A percentile compares a stretch with the other conserved stretches of the same genome.
phyloP scores from a whole-genome alignment of 2,888 invertebrate species.

The Synanthedon andrenaeformis region DNA sequence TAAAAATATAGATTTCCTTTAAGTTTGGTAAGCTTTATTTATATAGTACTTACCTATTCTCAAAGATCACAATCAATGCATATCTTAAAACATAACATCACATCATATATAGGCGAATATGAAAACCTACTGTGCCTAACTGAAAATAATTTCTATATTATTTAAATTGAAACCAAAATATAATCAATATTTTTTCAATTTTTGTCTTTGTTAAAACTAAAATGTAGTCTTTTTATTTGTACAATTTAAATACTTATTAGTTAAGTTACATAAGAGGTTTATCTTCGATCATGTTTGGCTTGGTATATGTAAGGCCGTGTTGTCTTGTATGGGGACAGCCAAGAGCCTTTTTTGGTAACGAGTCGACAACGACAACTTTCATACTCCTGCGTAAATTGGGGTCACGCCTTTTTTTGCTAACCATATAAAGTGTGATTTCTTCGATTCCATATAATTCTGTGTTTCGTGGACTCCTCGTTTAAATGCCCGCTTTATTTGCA shows the following conservation, averaged over 20 bases:
- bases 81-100: no score
- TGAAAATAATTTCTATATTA: no score
- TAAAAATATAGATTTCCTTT: no score
- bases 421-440: not conserved
- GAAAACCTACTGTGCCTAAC: no score
- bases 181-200: no score
- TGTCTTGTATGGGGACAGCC: not conserved
- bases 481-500: not conserved
- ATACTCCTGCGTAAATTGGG: not conserved
- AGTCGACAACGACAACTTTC: not conserved
- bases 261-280: not conserved
- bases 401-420: not conserved
- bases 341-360: not conserved
- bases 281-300: not conserved
- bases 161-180: no score
- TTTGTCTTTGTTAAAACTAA: no score
- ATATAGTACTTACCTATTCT: no score
- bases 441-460: not conserved
- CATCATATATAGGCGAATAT: no score
- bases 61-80: no score
- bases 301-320: not conserved
- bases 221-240: conserved; percentile 6
- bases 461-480: not conserved
- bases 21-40: no score
- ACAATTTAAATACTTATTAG: no score